Evolutionary conservation across 2,797 vertebrate genomes (phyloP).

Genomic region (Podargus strigoides): DNA sequence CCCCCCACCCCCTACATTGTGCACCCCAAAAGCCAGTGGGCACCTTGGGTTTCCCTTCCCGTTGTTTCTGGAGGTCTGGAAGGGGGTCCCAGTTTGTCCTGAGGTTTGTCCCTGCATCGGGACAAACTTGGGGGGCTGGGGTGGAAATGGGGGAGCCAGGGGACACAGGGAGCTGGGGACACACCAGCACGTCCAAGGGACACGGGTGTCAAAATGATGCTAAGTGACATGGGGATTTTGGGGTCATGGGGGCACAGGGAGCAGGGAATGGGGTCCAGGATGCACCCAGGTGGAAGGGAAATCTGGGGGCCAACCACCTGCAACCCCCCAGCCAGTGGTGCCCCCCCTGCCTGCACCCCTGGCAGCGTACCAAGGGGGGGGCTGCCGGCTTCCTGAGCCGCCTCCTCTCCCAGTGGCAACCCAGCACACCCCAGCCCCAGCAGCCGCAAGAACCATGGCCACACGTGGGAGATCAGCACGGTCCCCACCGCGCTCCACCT

Average conservation of each 20-base stretch:
- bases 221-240: background rate
- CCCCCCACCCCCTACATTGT: rapidly evolving
- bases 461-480: background rate
- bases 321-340: rapidly evolving
- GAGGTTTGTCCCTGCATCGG: rapidly evolving
- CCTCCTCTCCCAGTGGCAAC: background rate
- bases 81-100: background rate
- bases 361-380: background rate
- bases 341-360: background rate
- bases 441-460: background rate
- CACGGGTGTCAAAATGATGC: background rate
- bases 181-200: background rate
- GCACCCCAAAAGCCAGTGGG: background rate
- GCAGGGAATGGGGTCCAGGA: background rate
- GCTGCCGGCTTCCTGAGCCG: background rate
- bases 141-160: no score
- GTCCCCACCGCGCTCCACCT: background rate
- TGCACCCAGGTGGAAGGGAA: background rate
- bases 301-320: background rate
- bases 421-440: background rate
- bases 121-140: rapidly evolving
- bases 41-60: no score
- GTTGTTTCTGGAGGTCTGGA: background rate
- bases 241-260: background rate
- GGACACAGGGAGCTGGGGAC: background rate